Conservation (phyloP, 2,797 vertebrate species). For the Protosalanx chinensis region DNA sequence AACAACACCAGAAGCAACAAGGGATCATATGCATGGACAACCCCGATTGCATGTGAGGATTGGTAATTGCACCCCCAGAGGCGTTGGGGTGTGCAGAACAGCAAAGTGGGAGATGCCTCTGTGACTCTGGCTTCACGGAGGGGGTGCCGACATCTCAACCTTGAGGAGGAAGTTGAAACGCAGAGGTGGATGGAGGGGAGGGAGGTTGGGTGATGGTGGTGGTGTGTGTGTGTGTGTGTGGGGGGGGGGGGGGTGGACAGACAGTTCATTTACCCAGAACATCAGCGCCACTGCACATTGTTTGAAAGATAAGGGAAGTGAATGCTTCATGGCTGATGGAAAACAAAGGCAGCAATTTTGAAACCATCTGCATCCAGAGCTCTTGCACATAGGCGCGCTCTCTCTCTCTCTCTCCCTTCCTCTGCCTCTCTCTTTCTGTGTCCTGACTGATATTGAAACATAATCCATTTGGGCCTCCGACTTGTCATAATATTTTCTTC, state of each 20-base stretch:
- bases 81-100: slow-evolving; percentile 72
- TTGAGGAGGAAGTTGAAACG: slow-evolving; percentile 65
- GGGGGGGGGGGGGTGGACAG: slow-evolving; percentile 64
- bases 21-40: slow-evolving; percentile 72
- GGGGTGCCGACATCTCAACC: slow-evolving; percentile 68
- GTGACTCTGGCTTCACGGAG: slow-evolving; percentile 58
- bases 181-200: slow-evolving; percentile 19
- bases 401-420: slow-evolving; percentile 15
- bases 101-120: slow-evolving; percentile 69
- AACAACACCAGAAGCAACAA: slow-evolving; percentile 60
- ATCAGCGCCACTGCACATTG: slow-evolving; percentile 63
- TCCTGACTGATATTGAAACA: slow-evolving; percentile 78
- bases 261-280: slow-evolving; percentile 83
- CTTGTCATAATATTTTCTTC: slow-evolving; percentile 73
- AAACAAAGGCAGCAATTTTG: slow-evolving; percentile 83
- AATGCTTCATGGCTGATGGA: slow-evolving; percentile 75
- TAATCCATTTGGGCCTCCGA: slow-evolving; percentile 78
- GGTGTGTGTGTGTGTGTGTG: slow-evolving; percentile 50
- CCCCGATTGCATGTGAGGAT: slow-evolving; percentile 72
- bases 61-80: slow-evolving; percentile 77
- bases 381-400: slow-evolving; percentile 22
- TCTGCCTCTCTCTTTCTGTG: slow-evolving; percentile 53
- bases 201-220: slow-evolving; percentile 49
- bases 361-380: slow-evolving; percentile 76
- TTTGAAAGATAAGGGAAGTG: slow-evolving; percentile 73